Evolutionary conservation across 2,113 vertebrate species (phyloP), one percentile per base, ranked within the genome.

Genomic region (Catagonus wagneri): DNA sequence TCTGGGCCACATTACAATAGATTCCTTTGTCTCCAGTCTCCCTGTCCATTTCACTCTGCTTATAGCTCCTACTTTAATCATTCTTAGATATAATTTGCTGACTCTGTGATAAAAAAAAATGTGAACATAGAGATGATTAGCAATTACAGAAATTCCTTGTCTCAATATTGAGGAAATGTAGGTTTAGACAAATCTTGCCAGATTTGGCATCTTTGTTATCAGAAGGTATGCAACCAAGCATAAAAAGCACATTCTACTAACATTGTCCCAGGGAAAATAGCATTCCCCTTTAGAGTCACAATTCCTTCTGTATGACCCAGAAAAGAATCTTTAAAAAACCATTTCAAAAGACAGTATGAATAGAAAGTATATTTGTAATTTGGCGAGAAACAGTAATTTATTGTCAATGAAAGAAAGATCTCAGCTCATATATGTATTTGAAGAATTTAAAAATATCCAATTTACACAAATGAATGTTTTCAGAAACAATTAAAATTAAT

Each of bases 401-500:
- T 69, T 83, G 69, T 89, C 81, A 88, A 60, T 89, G 93, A 95
- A 81, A 94, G 76, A 97, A 97, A 92, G 29, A 83, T 8, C 13
- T 98, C 34, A 25, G 54, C 63, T 69, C 79, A 96, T 89, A 44
- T 97, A 34, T 93, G 60, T 93, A 93, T 2, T 76, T 85, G 63
- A 90, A 75, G 0, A 89, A 72, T 75, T 90, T 65, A 66, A 91
- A 80, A 74, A 60, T 84, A 65, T 54, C 56, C 87, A 78, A 96
- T 90, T 97, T 89, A 96, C 71, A 90, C 75, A 97, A 95, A 83
- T 93, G 91, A 95, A 95, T 96, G 61, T 15, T 94, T 93, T 92
- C 89, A 97, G 72, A 98, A 96, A 89, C 91, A 97, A 97, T 91
- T 98, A 93, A 36, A 96, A 93, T 96, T 96, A 50, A 86, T 95